Percentiles rank a stretch among this genome's conserved stretches.
phyloP scores from a whole-genome alignment of 2,888 invertebrate species.

The Nowickia ferox region DNA sequence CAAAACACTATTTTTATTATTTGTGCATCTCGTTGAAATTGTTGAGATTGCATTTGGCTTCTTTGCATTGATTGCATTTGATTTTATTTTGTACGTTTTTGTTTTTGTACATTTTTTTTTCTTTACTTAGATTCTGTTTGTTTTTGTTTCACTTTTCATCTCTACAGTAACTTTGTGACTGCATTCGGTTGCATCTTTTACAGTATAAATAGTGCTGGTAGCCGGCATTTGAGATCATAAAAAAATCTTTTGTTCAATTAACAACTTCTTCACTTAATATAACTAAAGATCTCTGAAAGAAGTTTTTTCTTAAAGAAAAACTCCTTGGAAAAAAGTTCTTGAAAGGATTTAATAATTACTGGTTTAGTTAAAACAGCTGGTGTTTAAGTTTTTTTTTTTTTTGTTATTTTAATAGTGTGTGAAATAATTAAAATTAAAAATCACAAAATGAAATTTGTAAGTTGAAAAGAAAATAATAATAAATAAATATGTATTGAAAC shows the following conservation, averaged over 20 bases:
- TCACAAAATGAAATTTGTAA: slow-evolving; percentile 79
- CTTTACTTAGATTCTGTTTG: slow-evolving; percentile 55
- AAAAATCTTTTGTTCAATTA: slow-evolving; percentile 82
- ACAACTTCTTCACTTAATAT: slow-evolving; percentile 75
- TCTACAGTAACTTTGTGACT: slow-evolving; percentile 47
- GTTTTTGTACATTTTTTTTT: slow-evolving; percentile 47
- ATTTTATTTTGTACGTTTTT: slow-evolving; percentile 8
- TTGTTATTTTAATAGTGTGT: slow-evolving; percentile 48
- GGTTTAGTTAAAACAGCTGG: slow-evolving; percentile 17
- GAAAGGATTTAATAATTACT: slow-evolving; percentile 51
- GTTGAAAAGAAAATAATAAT: slow-evolving; percentile 67
- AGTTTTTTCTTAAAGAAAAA: slow-evolving; percentile 3
- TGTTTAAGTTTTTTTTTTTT: slow-evolving; percentile 17
- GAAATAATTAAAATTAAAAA: slow-evolving; percentile 51
- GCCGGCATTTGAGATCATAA: slow-evolving; percentile 83
- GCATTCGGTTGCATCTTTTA: slow-evolving; percentile 68
- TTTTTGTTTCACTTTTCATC: slow-evolving; percentile 49
- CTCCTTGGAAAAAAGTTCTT: slow-evolving; percentile 28
- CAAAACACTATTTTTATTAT: slow-evolving; percentile 35
- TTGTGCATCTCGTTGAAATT: slow-evolving; percentile 22
- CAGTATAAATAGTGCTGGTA: slow-evolving; percentile 82
- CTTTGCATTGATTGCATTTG: slow-evolving; percentile 43
- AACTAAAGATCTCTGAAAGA: slow-evolving; percentile 58
- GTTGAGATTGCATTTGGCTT: slow-evolving; percentile 42
- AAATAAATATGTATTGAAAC: background rate